Evolutionary conservation across 2,888 invertebrate genomes (phyloP), one percentile per base, ranked within the genome.

Genomic region (Polyommatus icarus): DNA sequence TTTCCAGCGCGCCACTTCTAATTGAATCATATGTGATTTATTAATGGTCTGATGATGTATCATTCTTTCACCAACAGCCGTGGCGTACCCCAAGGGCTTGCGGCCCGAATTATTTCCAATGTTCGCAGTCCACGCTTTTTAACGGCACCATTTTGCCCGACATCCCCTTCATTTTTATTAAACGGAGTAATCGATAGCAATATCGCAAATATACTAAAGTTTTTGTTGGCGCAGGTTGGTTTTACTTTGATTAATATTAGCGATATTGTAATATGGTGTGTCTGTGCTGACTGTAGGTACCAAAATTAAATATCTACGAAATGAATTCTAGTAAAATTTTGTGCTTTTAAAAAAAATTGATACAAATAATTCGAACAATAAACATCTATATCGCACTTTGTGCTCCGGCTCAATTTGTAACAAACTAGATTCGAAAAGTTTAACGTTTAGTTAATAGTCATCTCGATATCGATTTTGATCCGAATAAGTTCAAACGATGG

Each of bases 21-120:
- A 94, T 94, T 94, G 93, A 94, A 93, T 92, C 93, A 91, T 90
- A 86, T 91, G 92, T 94, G 93, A 94, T 94, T 94, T 94, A 94
- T 93, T 91, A 92, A 92, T 91, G 93, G 92, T 90, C 85, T 93
- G 94, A 93, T 94, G 94, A 94, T 94, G 94, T 91, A 93, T 94
- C 93, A 93, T 93, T 93, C 93, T 93, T 92, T 93, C 93, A 93
- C 87, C 90, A 88, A 87, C 93, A 93, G 90, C 92, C 92, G 93
- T 82, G 91, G 88, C 91, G 86, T 90, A 89, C 92, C 92, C 92
- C 88, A 89, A 85, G 85, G 87, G 88, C 87, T 91, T 91, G 91
- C 84, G 91, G 92, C 86, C 87, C 90, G 86, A 90, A 92, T 93
- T 92, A 92, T 92, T 90, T 90, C 92, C 91, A 93, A 93, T 92